A percentile compares a stretch with the other conserved stretches of the same genome.
These are phyloP conservation scores for Schizotus pectinicornis DNA, from an alignment of 2,888 invertebrate species.

Conservation along the genomic window DNA sequence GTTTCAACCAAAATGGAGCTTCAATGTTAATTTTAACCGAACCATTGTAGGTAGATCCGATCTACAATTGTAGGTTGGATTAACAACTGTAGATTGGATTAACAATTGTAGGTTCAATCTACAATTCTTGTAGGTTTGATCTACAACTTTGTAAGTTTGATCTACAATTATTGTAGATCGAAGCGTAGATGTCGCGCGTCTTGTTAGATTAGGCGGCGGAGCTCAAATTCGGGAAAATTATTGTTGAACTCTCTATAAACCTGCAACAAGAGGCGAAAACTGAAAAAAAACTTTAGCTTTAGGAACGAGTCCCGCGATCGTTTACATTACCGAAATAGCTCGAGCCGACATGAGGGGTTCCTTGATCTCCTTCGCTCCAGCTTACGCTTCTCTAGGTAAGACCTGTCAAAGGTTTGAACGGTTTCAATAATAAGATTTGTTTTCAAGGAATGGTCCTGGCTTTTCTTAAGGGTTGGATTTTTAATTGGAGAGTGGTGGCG, in stretches of 20 bases:
- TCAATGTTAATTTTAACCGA: no score
- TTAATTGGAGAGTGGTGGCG: constrained; percentile 64
- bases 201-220: no score
- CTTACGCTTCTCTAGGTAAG: constrained; percentile 65
- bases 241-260: no score
- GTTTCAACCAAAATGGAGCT: no score
- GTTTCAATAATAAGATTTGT: neutral
- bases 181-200: no score
- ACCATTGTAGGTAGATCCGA: no score
- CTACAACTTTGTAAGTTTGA: neutral
- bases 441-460: constrained; percentile 63
- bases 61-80: no score
- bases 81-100: no score
- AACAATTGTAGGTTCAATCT: constrained; percentile 5
- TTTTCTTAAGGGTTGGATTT: constrained; percentile 63
- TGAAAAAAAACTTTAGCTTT: constrained; percentile 55
- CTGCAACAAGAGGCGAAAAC: neutral
- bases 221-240: no score
- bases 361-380: constrained; percentile 64
- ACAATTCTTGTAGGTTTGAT: no score
- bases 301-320: constrained; percentile 66
- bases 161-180: no score
- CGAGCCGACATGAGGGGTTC: constrained; percentile 67
- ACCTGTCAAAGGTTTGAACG: no score
- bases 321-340: constrained; percentile 68